These are phyloP conservation scores for Porites lobata DNA, from an alignment of 92 coral and sea anemone genomes.

Conservation along the genomic window DNA sequence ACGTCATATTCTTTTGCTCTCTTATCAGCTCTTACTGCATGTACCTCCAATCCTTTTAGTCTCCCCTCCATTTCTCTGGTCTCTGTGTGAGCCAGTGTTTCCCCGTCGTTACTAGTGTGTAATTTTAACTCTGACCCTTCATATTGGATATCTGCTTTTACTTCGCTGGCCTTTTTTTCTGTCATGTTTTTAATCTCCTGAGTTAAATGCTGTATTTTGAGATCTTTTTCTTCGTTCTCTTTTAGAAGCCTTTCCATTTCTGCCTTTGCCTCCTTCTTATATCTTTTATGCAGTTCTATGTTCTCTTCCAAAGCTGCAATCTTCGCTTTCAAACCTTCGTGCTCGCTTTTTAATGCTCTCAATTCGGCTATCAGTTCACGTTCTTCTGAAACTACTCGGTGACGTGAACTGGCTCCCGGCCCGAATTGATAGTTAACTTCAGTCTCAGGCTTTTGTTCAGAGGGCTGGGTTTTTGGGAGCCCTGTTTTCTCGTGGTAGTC, in stretches of 20 bases:
- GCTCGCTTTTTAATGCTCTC: slow-evolving; percentile 77
- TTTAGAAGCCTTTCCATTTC: slow-evolving; percentile 86
- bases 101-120: slow-evolving; percentile 48
- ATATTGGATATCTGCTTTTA: slow-evolving; percentile 38
- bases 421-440: not conserved
- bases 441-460: not conserved
- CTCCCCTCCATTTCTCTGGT: slow-evolving; percentile 56
- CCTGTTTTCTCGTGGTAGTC: not conserved
- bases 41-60: slow-evolving; percentile 47
- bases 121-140: slow-evolving; percentile 34
- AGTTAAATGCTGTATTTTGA: slow-evolving; percentile 22
- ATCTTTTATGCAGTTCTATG: slow-evolving; percentile 86
- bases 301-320: slow-evolving; percentile 92
- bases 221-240: slow-evolving; percentile 66
- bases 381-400: slow-evolving; percentile 65
- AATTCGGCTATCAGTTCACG: slow-evolving; percentile 63
- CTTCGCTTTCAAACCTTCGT: slow-evolving; percentile 92
- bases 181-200: slow-evolving; percentile 2
- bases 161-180: slow-evolving; percentile 15
- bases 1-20: slow-evolving; percentile 37
- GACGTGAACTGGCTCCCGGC: not conserved
- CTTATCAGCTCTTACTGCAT: slow-evolving; percentile 33
- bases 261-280: slow-evolving; percentile 88
- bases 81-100: slow-evolving; percentile 33
- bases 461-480: not conserved